Evolutionary conservation across 1,140 invertebrate genomes (phyloP).

Genomic region (Rhyacophila brunnea): DNA sequence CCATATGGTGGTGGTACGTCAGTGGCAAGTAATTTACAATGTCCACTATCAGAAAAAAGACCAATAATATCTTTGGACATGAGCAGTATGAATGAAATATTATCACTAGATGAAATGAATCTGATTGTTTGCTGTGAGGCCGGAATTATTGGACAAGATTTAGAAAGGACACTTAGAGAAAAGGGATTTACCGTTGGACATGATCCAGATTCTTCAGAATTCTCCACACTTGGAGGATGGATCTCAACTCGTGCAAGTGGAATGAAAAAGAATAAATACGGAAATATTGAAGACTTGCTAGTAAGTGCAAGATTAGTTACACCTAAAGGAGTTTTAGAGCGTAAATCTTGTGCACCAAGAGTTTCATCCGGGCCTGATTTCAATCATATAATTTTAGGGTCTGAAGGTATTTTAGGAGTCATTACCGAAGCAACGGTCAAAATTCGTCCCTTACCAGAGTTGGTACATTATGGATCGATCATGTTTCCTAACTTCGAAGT

Average conservation of each 20-base stretch:
- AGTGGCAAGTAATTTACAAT: slow-evolving; percentile 86
- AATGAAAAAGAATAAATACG: slow-evolving; percentile 99
- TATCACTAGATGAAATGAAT: slow-evolving; percentile 84
- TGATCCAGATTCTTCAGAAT: slow-evolving; percentile 97
- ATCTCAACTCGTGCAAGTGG: slow-evolving; percentile 96
- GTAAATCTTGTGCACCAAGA: slow-evolving; percentile 68
- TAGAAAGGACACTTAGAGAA: slow-evolving; percentile 73
- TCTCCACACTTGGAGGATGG: slow-evolving; percentile 97
- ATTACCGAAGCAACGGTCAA: slow-evolving; percentile 93
- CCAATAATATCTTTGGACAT: slow-evolving; percentile 91
- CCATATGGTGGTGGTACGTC: slow-evolving; percentile 96
- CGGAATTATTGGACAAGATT: slow-evolving; percentile 93
- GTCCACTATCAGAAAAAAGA: slow-evolving; percentile 76
- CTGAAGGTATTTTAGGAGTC: slow-evolving; percentile 93
- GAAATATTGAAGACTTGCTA: slow-evolving; percentile 95
- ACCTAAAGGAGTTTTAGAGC: slow-evolving; percentile 75
- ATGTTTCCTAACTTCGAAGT: slow-evolving; percentile 90
- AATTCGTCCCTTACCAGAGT: slow-evolving; percentile 83
- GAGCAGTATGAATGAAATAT: slow-evolving; percentile 90
- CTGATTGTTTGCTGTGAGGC: slow-evolving; percentile 79
- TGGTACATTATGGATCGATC: slow-evolving; percentile 87
- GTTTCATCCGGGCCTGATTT: slow-evolving; percentile 94
- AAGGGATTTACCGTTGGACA: slow-evolving; percentile 82
- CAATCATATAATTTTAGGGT: slow-evolving; percentile 94
- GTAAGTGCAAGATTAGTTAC: slow-evolving; percentile 90